A percentile compares a stretch with the other conserved stretches of the same genome.
phyloP scores from a whole-genome alignment of 2,797 vertebrate genomes.

The Lacerta viridis region DNA sequence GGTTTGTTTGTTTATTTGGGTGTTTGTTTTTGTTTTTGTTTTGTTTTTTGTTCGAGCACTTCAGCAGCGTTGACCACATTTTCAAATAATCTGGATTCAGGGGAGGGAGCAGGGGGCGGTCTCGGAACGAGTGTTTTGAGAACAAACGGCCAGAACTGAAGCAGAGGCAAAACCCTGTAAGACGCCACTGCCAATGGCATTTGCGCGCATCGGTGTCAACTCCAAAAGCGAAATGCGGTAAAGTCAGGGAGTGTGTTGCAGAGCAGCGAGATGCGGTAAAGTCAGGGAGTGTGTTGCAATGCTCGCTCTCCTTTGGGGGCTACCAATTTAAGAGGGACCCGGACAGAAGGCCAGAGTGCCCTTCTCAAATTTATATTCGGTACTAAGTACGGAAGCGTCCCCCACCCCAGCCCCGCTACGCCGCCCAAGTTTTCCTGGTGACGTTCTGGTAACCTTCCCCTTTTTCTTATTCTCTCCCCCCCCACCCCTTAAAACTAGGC shows the following conservation, averaged over 20 bases:
- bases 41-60: neutral
- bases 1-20: no score
- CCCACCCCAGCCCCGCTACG: neutral
- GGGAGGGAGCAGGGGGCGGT: neutral
- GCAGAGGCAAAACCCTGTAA: neutral
- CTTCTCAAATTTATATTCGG: neutral
- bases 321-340: neutral
- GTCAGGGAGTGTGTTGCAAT: no score
- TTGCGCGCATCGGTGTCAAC: neutral
- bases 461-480: constrained; percentile 68
- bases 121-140: neutral
- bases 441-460: constrained; percentile 64
- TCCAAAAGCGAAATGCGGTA: neutral
- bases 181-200: constrained; percentile 38
- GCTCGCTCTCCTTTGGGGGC: neutral
- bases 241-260: no score
- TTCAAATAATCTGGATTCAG: neutral
- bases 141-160: neutral
- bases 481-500: constrained; percentile 78
- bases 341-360: neutral
- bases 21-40: no score
- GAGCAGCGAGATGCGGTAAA: neutral
- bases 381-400: neutral
- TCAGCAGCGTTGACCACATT: neutral
- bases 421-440: constrained; percentile 27